These are phyloP conservation scores for Peromyscus nudipes DNA, from an alignment of 2,797 vertebrate genomes.

Conservation along the genomic window DNA sequence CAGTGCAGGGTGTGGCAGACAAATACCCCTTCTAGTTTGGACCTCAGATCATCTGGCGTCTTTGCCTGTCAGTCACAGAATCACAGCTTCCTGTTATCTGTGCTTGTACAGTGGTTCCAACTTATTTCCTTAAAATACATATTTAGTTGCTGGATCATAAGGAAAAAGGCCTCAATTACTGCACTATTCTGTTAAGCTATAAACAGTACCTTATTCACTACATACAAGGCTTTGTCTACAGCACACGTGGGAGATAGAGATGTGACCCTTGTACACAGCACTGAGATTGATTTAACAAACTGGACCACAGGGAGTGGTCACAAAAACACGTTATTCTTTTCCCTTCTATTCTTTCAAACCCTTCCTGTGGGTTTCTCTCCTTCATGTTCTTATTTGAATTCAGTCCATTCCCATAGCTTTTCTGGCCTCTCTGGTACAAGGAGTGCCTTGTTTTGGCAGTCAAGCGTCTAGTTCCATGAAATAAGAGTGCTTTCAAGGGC, in stretches of 20 bases:
- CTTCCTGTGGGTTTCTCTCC: neutral
- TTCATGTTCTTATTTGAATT: neutral
- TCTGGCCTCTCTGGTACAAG: neutral
- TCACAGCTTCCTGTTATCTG: neutral
- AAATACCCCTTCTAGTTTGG: neutral
- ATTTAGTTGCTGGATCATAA: conserved; percentile 24
- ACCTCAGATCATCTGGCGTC: neutral
- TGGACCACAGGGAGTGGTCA: neutral
- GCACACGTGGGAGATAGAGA: neutral
- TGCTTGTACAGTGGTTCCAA: neutral
- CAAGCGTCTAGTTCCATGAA: neutral
- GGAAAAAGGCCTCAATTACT: neutral
- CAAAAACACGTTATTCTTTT: conserved; percentile 17
- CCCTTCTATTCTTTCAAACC: neutral
- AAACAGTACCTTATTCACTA: neutral
- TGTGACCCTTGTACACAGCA: neutral
- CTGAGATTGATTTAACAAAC: neutral
- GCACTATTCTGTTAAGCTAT: neutral
- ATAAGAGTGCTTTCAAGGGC: neutral
- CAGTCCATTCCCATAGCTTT: conserved; percentile 22
- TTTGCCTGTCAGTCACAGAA: neutral
- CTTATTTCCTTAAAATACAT: conserved; percentile 38
- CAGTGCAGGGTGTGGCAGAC: neutral
- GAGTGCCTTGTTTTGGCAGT: conserved; percentile 10
- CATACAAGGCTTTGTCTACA: neutral